A percentile compares a stretch with the other conserved stretches of the same genome.
Conservation (phyloP, 2,113 vertebrate genomes). For the Morone chrysops region DNA sequence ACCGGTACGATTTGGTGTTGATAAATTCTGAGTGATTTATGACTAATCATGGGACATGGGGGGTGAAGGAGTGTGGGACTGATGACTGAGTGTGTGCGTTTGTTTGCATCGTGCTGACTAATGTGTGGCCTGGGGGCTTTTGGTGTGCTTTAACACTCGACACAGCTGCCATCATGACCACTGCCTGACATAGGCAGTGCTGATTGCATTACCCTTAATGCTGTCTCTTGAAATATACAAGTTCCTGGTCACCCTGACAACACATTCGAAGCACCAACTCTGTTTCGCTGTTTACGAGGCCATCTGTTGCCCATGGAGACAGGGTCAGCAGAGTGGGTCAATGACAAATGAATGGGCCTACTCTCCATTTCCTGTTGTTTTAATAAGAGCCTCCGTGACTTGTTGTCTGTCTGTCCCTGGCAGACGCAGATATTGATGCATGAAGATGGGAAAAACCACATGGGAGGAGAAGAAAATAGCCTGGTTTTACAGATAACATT, state of each 20-base stretch:
- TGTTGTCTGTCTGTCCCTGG: neutral
- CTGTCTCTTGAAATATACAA: constrained; percentile 25
- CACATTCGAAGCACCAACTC: neutral
- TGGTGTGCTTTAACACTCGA: constrained; percentile 69
- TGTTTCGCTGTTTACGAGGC: neutral
- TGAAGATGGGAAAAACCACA: neutral
- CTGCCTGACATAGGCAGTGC: constrained; percentile 18
- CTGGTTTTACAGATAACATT: neutral
- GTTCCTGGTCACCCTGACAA: neutral
- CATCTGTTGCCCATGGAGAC: constrained; percentile 54
- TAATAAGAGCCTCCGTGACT: neutral
- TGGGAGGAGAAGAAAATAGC: neutral
- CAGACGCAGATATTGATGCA: constrained; percentile 17
- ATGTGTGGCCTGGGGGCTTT: constrained; percentile 66
- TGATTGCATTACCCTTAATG: constrained; percentile 46
- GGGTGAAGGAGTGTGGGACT: constrained; percentile 22
- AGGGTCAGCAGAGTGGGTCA: constrained; percentile 56
- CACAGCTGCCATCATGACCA: constrained; percentile 30
- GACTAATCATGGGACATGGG: constrained; percentile 60
- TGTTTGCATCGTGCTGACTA: constrained; percentile 73
- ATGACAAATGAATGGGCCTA: constrained; percentile 53
- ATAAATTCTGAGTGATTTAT: constrained; percentile 48
- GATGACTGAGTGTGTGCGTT: constrained; percentile 23
- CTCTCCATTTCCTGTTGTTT: constrained; percentile 54
- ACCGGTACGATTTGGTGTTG: constrained; percentile 33